These are phyloP conservation scores for Limnephilus marmoratus DNA, from an alignment of 2,888 invertebrate genomes.

Conservation along the genomic window DNA sequence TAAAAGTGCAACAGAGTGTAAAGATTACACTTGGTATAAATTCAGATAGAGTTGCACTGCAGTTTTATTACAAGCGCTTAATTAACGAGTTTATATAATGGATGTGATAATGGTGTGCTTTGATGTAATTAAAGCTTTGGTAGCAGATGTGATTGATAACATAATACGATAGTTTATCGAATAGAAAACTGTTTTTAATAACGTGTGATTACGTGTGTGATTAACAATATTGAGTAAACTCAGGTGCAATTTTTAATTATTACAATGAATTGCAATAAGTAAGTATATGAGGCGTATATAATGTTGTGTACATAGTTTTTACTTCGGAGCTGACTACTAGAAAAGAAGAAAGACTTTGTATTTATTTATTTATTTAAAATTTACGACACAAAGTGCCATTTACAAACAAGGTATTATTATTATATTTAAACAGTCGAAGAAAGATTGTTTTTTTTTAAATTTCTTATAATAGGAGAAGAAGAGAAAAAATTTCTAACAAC, in stretches of 20 bases:
- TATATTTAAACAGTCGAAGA: too few species aligned
- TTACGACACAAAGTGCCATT: too few species aligned
- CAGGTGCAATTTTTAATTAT: background rate
- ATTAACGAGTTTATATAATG: background rate
- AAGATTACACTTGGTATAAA: background rate
- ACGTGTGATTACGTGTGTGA: background rate
- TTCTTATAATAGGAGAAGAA: too few species aligned
- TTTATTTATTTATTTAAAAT: too few species aligned
- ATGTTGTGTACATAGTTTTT: background rate
- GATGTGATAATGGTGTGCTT: background rate
- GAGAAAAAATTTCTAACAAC: too few species aligned
- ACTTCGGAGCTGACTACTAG: too few species aligned
- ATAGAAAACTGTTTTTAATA: background rate
- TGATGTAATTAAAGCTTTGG: background rate
- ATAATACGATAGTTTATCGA: background rate
- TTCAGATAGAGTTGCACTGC: background rate
- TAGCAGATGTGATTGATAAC: background rate
- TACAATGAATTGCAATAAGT: background rate
- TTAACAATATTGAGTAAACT: background rate
- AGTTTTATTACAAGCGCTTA: background rate
- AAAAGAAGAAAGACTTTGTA: too few species aligned
- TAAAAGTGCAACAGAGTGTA: background rate
- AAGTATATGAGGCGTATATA: background rate
- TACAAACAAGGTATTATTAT: too few species aligned
- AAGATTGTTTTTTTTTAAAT: too few species aligned